These are phyloP conservation scores for Drosophila bifasciata DNA, from an alignment of 1,140 invertebrate genomes.

Conservation along the genomic window DNA sequence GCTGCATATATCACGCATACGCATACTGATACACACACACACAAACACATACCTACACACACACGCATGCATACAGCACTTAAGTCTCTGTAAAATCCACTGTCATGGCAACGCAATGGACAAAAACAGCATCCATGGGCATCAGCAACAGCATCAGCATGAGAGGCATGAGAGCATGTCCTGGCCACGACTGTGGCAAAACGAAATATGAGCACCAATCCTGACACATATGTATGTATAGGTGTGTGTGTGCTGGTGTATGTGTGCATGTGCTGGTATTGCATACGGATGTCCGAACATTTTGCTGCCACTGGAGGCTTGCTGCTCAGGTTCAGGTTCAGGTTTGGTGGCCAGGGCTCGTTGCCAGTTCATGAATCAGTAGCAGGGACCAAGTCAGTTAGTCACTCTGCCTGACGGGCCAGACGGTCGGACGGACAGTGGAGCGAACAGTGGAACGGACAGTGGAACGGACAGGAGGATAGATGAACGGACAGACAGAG, in stretches of 20 bases:
- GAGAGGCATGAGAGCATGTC: constrained; percentile 39
- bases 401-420: constrained; percentile 37
- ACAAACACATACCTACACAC: constrained; percentile 9
- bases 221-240: background rate
- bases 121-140: constrained; percentile 67
- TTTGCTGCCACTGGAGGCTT: constrained; percentile 28
- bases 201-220: constrained; percentile 55
- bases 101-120: constrained; percentile 73
- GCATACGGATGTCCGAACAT: constrained; percentile 23
- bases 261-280: constrained; percentile 8
- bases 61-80: constrained; percentile 50
- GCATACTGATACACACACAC: constrained; percentile 11
- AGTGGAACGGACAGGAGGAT: background rate
- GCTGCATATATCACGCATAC: constrained; percentile 73
- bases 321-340: constrained; percentile 67
- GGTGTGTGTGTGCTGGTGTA: background rate
- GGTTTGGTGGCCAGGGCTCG: constrained; percentile 59
- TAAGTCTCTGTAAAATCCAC: constrained; percentile 82
- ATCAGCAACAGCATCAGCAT: constrained; percentile 42
- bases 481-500: constrained; percentile 5
- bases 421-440: background rate
- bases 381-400: constrained; percentile 61
- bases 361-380: constrained; percentile 82
- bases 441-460: no score
- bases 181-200: constrained; percentile 50